Evolutionary conservation across 2,797 vertebrate species (phyloP), one percentile per base, ranked within the genome.

Genomic region (Argyrosomus regius): DNA sequence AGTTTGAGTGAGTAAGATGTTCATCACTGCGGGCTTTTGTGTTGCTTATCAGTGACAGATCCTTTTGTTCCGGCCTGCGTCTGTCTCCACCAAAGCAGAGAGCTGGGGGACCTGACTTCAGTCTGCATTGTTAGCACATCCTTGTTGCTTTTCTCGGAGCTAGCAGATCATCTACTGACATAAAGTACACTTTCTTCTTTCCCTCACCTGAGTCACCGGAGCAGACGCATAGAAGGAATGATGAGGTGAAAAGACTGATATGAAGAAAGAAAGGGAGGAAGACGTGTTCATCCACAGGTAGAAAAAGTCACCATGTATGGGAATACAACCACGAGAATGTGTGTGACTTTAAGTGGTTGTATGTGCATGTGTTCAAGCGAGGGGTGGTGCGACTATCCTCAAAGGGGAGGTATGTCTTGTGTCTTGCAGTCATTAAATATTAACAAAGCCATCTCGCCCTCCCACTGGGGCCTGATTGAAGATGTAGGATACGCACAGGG

Each of bases 351-450:
- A 54, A 13, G 17, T 45, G 20, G 26, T 39, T 48, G 14, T 28
- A 64, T 17, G 9, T 35, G 58, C 7, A 28, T 56, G 48, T 43
- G 13, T 43, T 71, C 59, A 2, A 20, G 63, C 64, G 53, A 22
- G 41, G 58, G 49, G 80, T 58, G 78, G 8, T n/a, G 31, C 10
- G 18, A 43, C 49, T 66, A 67, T 84, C 50, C 81, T 80, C 81
- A 2, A 41, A 60, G 69, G 86, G 67, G 64, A 77, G 75, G 78
- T 85, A 78, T 71, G 80, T 83, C 86, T 86, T 90, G 83, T 90
- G 83, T 90, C 88, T 87, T 86, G 80, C 67, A 68, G 67, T 86
- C 86, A 93, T 95, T 93, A 94, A 93, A 95, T 94, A 94, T 94
- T 93, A 93, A 94, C 80, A 69, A 60, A 72, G 68, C 79, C 91